Percentiles rank a stretch among this genome's conserved stretches.
These are phyloP conservation scores for Liparis tanakae DNA, from an alignment of 2,797 vertebrate genomes.

Conservation along the genomic window DNA sequence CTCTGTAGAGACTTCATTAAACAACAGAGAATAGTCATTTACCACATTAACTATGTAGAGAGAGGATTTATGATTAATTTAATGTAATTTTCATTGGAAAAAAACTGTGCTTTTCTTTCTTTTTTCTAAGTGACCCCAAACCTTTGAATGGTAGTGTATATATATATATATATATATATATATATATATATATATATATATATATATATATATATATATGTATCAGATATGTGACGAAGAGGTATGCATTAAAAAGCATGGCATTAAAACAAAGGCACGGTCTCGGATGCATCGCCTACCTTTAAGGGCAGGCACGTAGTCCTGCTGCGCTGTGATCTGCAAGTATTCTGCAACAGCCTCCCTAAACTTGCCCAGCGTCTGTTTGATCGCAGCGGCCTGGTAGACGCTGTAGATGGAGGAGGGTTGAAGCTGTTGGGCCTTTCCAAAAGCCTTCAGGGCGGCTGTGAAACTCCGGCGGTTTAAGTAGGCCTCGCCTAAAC, in stretches of 20 bases:
- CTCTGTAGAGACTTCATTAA: no score
- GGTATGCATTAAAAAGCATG: neutral
- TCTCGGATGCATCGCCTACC: slow-evolving; percentile 75
- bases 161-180: no score
- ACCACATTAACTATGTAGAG: no score
- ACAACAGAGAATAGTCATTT: no score
- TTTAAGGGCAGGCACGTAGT: slow-evolving; percentile 97
- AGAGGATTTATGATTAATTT: no score
- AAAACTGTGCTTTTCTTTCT: no score
- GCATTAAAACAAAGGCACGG: neutral
- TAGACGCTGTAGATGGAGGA: slow-evolving; percentile 92
- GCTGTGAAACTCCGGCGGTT: slow-evolving; percentile 93
- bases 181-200: no score
- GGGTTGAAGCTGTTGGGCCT: slow-evolving; percentile 91
- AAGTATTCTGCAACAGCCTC: slow-evolving; percentile 90
- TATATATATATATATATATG: no score
- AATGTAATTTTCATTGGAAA: no score
- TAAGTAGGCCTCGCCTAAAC: slow-evolving; percentile 94
- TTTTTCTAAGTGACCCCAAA: no score
- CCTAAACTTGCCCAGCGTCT: slow-evolving; percentile 92
- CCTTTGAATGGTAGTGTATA: no score
- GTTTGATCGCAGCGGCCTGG: slow-evolving; percentile 93
- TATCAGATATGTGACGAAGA: neutral
- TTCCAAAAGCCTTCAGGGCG: slow-evolving; percentile 93
- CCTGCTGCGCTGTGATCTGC: slow-evolving; percentile 86